These are phyloP conservation scores for Apolygus lucorum DNA, from an alignment of 1,140 invertebrate genomes.

Conservation along the genomic window DNA sequence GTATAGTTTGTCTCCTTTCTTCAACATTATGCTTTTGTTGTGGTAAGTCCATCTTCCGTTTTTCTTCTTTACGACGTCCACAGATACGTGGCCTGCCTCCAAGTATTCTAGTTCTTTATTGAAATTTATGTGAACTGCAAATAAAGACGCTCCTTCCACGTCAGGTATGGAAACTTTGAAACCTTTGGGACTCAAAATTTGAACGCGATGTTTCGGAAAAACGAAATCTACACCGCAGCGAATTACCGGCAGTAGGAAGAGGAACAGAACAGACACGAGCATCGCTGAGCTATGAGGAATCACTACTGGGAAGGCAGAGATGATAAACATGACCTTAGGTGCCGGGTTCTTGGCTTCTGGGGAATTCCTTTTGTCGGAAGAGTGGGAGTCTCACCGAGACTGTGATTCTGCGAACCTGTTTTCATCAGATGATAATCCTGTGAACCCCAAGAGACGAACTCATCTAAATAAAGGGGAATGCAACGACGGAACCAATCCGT, in stretches of 20 bases:
- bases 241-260: neutral
- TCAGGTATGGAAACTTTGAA: neutral
- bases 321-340: too few species aligned
- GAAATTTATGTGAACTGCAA: slow-evolving; percentile 64
- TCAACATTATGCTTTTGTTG: neutral
- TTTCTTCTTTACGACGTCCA: neutral
- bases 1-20: neutral
- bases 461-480: too few species aligned
- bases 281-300: neutral
- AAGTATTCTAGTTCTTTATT: slow-evolving; percentile 39
- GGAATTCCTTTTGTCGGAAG: neutral
- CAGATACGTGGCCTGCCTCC: neutral
- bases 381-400: neutral
- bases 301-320: too few species aligned
- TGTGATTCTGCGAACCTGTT: too few species aligned
- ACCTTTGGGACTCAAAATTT: neutral
- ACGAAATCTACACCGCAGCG: neutral
- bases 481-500: too few species aligned
- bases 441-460: too few species aligned
- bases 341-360: neutral
- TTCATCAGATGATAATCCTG: too few species aligned
- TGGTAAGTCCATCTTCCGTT: neutral
- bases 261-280: neutral
- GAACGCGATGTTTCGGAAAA: neutral
- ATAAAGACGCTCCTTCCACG: slow-evolving; percentile 41